Conservation (phyloP, 2,888 invertebrate genomes). For the Hedya salicella region DNA sequence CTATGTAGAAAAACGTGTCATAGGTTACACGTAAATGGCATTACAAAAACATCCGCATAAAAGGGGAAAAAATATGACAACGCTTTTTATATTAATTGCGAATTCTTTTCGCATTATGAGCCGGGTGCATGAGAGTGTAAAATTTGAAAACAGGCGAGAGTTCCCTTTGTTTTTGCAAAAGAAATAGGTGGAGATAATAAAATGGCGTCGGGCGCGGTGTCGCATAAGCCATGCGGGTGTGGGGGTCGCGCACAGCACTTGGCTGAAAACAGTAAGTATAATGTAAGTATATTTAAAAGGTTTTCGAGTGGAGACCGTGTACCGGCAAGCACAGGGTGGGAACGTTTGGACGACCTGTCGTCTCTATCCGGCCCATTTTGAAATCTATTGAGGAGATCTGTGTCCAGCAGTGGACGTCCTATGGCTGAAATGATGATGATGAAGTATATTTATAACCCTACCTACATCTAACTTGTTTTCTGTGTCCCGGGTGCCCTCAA, state of each 20-base stretch:
- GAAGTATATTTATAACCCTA: too few species aligned
- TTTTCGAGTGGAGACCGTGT: too few species aligned
- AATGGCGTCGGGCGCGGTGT: slow-evolving; percentile 56
- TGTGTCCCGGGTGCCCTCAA: too few species aligned
- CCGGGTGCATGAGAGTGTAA: slow-evolving; percentile 45
- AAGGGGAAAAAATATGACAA: slow-evolving; percentile 22
- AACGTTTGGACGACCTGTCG: too few species aligned
- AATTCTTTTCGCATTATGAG: slow-evolving; percentile 38
- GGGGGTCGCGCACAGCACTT: slow-evolving; percentile 48
- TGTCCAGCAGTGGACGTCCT: too few species aligned
- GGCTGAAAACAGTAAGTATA: slow-evolving; percentile 20
- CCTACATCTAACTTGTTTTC: too few species aligned
- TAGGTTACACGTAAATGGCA: slow-evolving; percentile 46
- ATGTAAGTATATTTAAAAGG: background rate
- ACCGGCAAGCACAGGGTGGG: too few species aligned
- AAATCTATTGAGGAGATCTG: too few species aligned
- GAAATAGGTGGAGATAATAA: slow-evolving; percentile 67
- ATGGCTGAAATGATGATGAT: too few species aligned
- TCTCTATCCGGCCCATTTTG: too few species aligned
- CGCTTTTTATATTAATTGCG: slow-evolving; percentile 34
- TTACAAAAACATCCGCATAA: slow-evolving; percentile 18
- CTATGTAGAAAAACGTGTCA: slow-evolving; percentile 2
- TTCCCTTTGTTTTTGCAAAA: slow-evolving; percentile 53
- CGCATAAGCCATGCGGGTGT: slow-evolving; percentile 57
- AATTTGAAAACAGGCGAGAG: slow-evolving; percentile 48